Base-by-base conservation (phyloP, 23 tunicate species). In the Corella eumyota region DNA sequence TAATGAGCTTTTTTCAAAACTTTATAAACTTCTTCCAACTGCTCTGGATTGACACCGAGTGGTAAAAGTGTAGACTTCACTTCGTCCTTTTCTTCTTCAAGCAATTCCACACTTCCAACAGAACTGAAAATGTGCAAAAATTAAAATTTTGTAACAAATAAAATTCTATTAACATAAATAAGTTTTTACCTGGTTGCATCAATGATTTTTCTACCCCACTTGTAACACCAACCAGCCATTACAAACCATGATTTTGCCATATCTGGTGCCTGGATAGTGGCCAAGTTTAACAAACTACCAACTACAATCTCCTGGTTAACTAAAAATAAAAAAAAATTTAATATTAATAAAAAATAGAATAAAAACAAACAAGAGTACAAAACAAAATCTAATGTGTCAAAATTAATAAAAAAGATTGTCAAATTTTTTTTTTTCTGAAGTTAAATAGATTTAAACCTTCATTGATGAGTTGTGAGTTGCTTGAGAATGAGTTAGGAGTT, bases 201-300 rank as follows among this genome's bases (percentile, higher is more conserved):
- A 23, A 92, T 70, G 13, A 77, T 66, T 33, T 83, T 83, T 55
- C 85, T 77, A 28, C 98, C 98, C 98, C 93, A 92, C 60, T 92
- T 92, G 63, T 78, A 92, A 56, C 81, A 82, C 92, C 92, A 92
- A 35, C 87, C 80, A 1, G 92, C 98, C 62, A 90, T 53, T 6
- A 49, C 46, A 33, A 83, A 71, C 86, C 92, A 81, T 0, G 98
- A 66, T 54, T 92, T 92, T 25, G 93, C 86, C 55, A 69, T 25
- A n/a, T 71, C 62, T 7, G 98, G 98, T 21, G 85, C 75, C 36
- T 75, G 81, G 52, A 37, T 52, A 4, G 98, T 81, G 27, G 98
- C 80, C 37, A 77, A 44, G 44, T 83, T 75, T 31, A 71, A 40
- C 47, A 92, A 45, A 34, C 86, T 66, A 21, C 98, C 98, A 25